Evolutionary conservation across 2,113 vertebrate species (phyloP), one percentile per base, ranked within the genome.

Genomic region (Promerops cafer): DNA sequence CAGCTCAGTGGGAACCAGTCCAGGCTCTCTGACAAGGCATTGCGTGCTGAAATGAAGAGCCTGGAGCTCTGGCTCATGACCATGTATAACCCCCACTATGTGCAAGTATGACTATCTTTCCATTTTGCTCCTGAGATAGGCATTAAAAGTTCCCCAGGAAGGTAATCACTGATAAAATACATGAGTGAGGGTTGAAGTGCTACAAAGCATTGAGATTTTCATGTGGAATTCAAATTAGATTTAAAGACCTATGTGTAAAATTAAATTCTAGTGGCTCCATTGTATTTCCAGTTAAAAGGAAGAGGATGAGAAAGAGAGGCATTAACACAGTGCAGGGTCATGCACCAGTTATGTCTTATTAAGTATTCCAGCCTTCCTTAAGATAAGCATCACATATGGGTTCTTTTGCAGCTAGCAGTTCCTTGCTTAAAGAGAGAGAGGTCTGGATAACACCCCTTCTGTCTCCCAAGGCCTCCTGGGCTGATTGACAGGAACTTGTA

Each of bases 361-460:
- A 91, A 95, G 90, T 94, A 96, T 90, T 94, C 88, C 86, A 96
- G 88, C 93, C 80, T 94, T 90, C 85, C 76, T 96, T 87, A 89
- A 84, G 88, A 93, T 90, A 96, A 95, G 88, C 86, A 72, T 81
- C 92, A 68, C 94, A 94, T 97, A 93, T 96, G 94, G 88, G 90
- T 92, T 95, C 90, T 95, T 95, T 94, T 96, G 76, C 92, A 96
- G 93, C 80, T 96, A 93, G 60, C 92, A 91, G 83, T 56, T 93
- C 92, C 76, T 86, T 86, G 64, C 83, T 95, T 75, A 35, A 81
- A 94, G 81, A 87, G 57, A 57, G 65, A 92, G 57, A 91, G 92
- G 90, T 93, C 93, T 95, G 94, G 92, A 92, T 96, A 97, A 96
- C 93, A 97, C 64, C 72, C 92, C 96, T 95, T 96, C 93, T 96